These are phyloP conservation scores for Drosophila paulistorum DNA, from an alignment of 1,140 invertebrate genomes.

Conservation along the genomic window DNA sequence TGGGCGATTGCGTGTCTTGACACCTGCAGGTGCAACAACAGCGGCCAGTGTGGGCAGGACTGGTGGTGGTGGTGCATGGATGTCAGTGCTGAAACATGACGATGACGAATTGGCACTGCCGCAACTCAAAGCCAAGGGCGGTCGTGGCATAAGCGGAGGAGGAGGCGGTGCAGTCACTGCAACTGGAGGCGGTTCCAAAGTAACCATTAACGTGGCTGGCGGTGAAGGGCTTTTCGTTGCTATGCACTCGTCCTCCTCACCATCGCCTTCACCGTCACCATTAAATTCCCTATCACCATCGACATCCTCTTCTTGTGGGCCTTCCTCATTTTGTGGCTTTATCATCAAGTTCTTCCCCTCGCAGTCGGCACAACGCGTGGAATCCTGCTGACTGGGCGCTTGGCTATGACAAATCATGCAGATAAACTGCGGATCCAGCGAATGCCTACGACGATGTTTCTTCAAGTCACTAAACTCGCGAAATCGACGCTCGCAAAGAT, in stretches of 20 bases:
- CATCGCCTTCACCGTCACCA: slow-evolving; percentile 15
- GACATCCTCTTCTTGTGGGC: slow-evolving; percentile 7
- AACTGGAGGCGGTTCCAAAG: slow-evolving; percentile 38
- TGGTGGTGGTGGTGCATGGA: background rate
- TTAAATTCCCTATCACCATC: slow-evolving; percentile 3
- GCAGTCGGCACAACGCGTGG: slow-evolving; percentile 70
- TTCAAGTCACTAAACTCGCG: slow-evolving; percentile 84
- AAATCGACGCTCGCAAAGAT: slow-evolving; percentile 85
- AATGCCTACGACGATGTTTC: slow-evolving; percentile 84
- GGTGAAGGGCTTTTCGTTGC: background rate
- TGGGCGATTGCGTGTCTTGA: slow-evolving; percentile 37
- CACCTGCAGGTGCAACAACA: background rate
- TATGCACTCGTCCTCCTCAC: slow-evolving; percentile 10
- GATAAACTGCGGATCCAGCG: slow-evolving; percentile 85
- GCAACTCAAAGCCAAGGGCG: slow-evolving; percentile 47
- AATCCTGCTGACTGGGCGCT: slow-evolving; percentile 65
- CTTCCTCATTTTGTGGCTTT: slow-evolving; percentile 32
- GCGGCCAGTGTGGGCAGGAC: background rate
- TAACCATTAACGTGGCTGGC: slow-evolving; percentile 45
- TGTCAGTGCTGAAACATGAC: slow-evolving; percentile 61
- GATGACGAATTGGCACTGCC: slow-evolving; percentile 70
- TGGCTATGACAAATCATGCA: slow-evolving; percentile 83
- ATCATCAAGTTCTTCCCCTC: slow-evolving; percentile 69
- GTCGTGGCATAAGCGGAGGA: slow-evolving; percentile 33
- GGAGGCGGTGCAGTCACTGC: slow-evolving; percentile 21